A percentile compares a stretch with the other conserved stretches of the same genome.
Evolutionary conservation across 2,888 invertebrate species (phyloP).

Genomic region (Colostygia pectinataria): DNA sequence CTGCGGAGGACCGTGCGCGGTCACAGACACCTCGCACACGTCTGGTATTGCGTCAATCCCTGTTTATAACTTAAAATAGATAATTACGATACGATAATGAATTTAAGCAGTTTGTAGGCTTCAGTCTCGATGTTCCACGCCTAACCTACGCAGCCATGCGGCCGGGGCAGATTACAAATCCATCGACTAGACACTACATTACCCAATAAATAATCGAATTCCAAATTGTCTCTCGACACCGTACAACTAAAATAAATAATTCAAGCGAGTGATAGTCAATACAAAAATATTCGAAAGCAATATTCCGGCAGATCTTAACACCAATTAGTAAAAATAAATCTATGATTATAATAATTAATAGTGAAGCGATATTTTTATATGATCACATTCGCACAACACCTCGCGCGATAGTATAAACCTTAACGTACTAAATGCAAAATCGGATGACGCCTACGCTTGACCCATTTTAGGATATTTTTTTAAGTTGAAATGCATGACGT

Average conservation of each 20-base stretch:
- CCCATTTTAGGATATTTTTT: conserved; percentile 53
- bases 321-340: conserved; percentile 57
- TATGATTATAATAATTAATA: conserved; percentile 62
- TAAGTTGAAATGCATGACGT: conserved; percentile 62
- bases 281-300: conserved; percentile 65
- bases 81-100: conserved; percentile 51
- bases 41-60: conserved; percentile 73
- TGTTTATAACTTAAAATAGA: conserved; percentile 55
- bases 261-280: conserved; percentile 61
- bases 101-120: conserved; percentile 49
- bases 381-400: conserved; percentile 67
- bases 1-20: neutral
- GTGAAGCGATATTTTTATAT: conserved; percentile 64
- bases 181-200: conserved; percentile 75
- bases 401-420: conserved; percentile 56
- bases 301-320: conserved; percentile 69
- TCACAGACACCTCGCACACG: conserved; percentile 30
- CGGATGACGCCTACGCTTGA: conserved; percentile 50
- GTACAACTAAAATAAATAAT: conserved; percentile 73
- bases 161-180: conserved; percentile 45
- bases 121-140: conserved; percentile 58
- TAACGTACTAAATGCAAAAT: conserved; percentile 60
- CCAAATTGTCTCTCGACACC: conserved; percentile 52
- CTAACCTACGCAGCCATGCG: conserved; percentile 47
- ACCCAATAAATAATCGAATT: conserved; percentile 65